Percentiles rank a stretch among this genome's conserved stretches.
phyloP scores from a whole-genome alignment of 2,113 vertebrate genomes.

The Scophthalmus maximus region DNA sequence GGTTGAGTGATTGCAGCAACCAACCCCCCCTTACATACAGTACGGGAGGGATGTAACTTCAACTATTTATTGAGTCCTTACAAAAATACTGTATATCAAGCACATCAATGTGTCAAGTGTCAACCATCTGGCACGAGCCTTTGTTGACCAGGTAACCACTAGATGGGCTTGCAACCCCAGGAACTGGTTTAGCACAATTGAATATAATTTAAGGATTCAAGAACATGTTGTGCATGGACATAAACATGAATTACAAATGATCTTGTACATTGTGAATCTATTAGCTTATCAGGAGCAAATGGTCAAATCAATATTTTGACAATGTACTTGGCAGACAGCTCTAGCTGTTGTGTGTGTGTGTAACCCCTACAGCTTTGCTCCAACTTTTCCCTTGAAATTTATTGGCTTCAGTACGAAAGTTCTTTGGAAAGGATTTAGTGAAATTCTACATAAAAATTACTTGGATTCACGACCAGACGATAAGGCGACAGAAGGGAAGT shows the following conservation, averaged over 20 bases:
- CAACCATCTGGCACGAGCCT: not conserved
- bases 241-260: not conserved
- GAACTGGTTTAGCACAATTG: not conserved
- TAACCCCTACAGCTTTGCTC: not conserved
- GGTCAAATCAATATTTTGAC: no score
- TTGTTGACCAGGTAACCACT: constrained; percentile 4
- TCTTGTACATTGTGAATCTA: no score
- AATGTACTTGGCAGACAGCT: no score
- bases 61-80: not conserved
- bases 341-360: no score
- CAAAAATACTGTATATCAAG: not conserved
- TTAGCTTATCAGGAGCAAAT: no score
- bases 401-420: no score
- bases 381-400: no score
- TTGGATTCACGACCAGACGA: not conserved
- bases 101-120: not conserved
- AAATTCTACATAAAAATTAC: not conserved
- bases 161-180: not conserved
- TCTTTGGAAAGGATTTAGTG: not conserved
- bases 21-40: not conserved
- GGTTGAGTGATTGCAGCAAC: not conserved
- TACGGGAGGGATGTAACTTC: not conserved
- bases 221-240: not conserved
- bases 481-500: not conserved
- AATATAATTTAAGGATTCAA: not conserved